Conservation (phyloP, 2,797 vertebrate genomes). For the Todus mexicanus region DNA sequence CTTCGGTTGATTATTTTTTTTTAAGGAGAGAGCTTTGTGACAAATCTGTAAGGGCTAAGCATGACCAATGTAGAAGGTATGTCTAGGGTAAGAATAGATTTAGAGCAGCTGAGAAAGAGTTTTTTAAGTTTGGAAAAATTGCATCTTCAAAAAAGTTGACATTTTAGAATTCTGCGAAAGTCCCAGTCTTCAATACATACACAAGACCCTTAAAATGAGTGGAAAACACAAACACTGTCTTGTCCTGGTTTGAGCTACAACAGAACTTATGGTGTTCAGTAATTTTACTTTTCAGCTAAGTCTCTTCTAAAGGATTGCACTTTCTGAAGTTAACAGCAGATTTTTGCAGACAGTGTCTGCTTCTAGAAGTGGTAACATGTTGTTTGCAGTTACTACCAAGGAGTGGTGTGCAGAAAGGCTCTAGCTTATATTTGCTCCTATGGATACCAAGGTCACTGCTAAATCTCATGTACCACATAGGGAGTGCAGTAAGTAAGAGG, state of each 20-base stretch:
- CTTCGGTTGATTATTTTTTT: not conserved
- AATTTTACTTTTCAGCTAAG: too few species aligned
- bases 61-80: not conserved
- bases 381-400: not conserved
- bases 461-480: not conserved
- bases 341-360: not conserved
- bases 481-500: not conserved
- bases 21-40: not conserved
- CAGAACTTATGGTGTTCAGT: too few species aligned
- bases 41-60: not conserved
- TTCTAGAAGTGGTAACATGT: not conserved
- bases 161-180: not conserved
- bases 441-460: not conserved
- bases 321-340: too few species aligned
- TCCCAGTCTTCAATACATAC: not conserved
- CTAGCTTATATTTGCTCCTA: not conserved
- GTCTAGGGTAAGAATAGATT: not conserved
- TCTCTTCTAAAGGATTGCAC: too few species aligned
- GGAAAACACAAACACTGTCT: not conserved
- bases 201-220: not conserved
- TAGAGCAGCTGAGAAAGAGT: not conserved
- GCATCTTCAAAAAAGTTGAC: not conserved
- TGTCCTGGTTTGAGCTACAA: not conserved
- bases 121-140: not conserved
- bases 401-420: not conserved